Conservation (phyloP, 1,140 invertebrate species). For the Drosophila grimshawi region DNA sequence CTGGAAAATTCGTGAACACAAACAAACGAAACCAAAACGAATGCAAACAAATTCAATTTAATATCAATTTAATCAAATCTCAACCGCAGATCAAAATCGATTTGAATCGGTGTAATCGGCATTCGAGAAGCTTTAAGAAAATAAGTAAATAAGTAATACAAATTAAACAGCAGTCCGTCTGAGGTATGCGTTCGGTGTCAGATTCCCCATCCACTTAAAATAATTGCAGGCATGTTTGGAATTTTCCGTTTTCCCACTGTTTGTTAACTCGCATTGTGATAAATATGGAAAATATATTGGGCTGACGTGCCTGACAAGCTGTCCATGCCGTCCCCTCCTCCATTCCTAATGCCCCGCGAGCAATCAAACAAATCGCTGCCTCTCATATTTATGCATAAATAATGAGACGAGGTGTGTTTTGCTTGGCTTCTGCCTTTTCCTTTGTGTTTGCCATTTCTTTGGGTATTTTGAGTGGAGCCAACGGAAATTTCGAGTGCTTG, state of each 20-base stretch:
- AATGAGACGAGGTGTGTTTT: slow-evolving; percentile 59
- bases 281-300: slow-evolving; percentile 57
- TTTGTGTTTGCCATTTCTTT: slow-evolving; percentile 21
- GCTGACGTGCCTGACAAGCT: slow-evolving; percentile 42
- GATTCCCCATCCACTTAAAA: background rate
- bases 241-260: slow-evolving; percentile 36
- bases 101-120: slow-evolving; percentile 4
- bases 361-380: slow-evolving; percentile 79
- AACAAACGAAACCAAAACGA: slow-evolving; percentile 51
- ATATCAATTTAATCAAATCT: slow-evolving; percentile 64
- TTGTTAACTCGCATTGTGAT: slow-evolving; percentile 27
- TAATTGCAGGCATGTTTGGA: slow-evolving; percentile 54
- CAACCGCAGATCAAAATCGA: slow-evolving; percentile 49
- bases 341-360: background rate
- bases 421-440: background rate
- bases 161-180: slow-evolving; percentile 38
- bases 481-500: slow-evolving; percentile 61
- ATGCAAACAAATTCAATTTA: slow-evolving; percentile 62
- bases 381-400: slow-evolving; percentile 83
- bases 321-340: slow-evolving; percentile 11
- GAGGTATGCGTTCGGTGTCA: background rate
- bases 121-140: slow-evolving; percentile 33
- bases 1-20: slow-evolving; percentile 17
- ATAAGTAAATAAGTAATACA: slow-evolving; percentile 41
- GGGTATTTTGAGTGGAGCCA: slow-evolving; percentile 50